Percentiles rank a stretch among this genome's conserved stretches.
Conservation (phyloP, 1,140 invertebrate genomes). For the Aleiodes sp. region DNA sequence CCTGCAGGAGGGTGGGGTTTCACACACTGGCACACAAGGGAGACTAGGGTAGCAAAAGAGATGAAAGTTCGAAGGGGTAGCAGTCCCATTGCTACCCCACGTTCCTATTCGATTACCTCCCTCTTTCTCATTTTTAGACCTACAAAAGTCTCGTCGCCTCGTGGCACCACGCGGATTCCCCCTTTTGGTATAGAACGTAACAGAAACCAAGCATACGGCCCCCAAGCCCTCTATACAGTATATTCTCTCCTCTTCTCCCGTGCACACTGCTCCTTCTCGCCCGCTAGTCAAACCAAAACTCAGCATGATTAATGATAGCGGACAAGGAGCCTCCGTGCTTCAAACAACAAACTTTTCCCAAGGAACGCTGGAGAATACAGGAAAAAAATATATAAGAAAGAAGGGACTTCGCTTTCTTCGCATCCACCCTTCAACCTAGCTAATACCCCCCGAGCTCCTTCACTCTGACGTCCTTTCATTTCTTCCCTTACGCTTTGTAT, state of each 20-base stretch:
- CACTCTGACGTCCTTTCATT: slow-evolving; percentile 50
- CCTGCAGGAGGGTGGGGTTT: slow-evolving; percentile 25
- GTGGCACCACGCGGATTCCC: too few species aligned
- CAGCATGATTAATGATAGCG: slow-evolving; percentile 73
- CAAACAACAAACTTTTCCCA: slow-evolving; percentile 75
- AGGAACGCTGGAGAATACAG: slow-evolving; percentile 66
- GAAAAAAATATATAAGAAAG: slow-evolving; percentile 69
- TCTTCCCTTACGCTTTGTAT: slow-evolving; percentile 45
- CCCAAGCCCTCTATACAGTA: slow-evolving; percentile 14
- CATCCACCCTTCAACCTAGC: slow-evolving; percentile 65
- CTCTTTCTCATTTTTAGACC: background rate
- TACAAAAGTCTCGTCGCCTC: too few species aligned
- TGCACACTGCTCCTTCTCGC: slow-evolving; percentile 48
- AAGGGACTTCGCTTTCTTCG: slow-evolving; percentile 67
- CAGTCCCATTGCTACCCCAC: background rate
- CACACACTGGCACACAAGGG: background rate
- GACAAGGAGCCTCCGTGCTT: slow-evolving; percentile 62
- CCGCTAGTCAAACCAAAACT: slow-evolving; percentile 73
- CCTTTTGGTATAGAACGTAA: background rate
- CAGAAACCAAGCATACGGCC: slow-evolving; percentile 41
- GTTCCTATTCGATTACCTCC: background rate
- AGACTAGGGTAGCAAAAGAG: background rate
- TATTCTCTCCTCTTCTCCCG: slow-evolving; percentile 28
- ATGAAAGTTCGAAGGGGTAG: slow-evolving; percentile 20
- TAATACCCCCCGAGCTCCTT: slow-evolving; percentile 61